Conservation (phyloP, 2,113 vertebrate genomes). For the Chloropsis hardwickii region DNA sequence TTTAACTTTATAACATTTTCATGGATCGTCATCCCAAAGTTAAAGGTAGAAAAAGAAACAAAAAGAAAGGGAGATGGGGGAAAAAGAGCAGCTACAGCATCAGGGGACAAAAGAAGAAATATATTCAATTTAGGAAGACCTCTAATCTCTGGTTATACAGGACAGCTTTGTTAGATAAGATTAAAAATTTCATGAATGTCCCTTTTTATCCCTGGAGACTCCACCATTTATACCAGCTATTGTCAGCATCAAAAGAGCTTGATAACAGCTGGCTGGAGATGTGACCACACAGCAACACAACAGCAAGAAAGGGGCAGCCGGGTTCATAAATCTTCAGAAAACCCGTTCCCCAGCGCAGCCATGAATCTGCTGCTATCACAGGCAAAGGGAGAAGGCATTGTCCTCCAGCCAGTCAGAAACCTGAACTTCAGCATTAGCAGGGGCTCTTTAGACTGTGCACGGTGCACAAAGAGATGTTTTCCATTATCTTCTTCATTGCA, state of each 20-base stretch:
- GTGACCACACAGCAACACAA: constrained; percentile 45
- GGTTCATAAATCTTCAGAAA: constrained; percentile 46
- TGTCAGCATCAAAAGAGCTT: constrained; percentile 48
- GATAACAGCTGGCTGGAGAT: constrained; percentile 66
- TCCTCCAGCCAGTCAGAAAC: constrained; percentile 32
- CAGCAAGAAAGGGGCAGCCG: constrained; percentile 31
- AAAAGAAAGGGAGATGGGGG: neutral
- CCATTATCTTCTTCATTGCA: constrained; percentile 57
- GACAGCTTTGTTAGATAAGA: constrained; percentile 68
- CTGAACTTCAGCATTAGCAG: constrained; percentile 52
- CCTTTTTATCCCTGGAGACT: constrained; percentile 58
- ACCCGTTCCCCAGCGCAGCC: neutral
- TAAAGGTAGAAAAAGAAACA: neutral
- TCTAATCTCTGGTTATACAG: constrained; percentile 65
- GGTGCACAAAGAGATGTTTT: constrained; percentile 30
- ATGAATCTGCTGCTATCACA: constrained; percentile 35
- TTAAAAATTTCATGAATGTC: constrained; percentile 58
- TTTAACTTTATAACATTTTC: neutral
- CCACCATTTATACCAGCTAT: constrained; percentile 21
- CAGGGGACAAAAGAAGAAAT: constrained; percentile 41
- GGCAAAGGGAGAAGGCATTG: constrained; percentile 25
- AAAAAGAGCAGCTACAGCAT: constrained; percentile 1
- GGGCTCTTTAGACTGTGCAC: neutral
- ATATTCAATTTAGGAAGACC: constrained; percentile 51
- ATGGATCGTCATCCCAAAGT: neutral